Evolutionary conservation across 2,113 vertebrate species (phyloP), one percentile per base, ranked within the genome.

Genomic region (Macrotis lagotis): DNA sequence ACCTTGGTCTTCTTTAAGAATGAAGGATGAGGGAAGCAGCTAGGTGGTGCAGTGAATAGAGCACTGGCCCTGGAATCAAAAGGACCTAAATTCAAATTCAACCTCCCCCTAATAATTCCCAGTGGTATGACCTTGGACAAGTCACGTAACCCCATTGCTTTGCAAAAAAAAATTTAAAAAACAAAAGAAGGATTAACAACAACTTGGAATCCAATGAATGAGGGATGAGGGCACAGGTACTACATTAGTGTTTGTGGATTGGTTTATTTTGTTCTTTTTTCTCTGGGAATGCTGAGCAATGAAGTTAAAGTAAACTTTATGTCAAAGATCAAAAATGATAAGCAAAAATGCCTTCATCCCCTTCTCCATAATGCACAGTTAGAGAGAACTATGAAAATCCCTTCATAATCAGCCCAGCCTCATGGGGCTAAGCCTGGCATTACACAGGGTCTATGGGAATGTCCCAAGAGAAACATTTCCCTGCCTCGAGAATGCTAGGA

Each of bases 401-500:
- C 96, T 97, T 97, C 92, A 92, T 97, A 96, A 97, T 96, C 96
- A 94, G 91, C 95, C 96, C 97, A 96, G 51, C 94, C 51, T 95
- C 95, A 74, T 0, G 88, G 96, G 96, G 95, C 97, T 93, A 88
- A 96, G 98, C 96, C n/a, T 88, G 95, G 94, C 96, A 96, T 96
- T 97, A 95, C 96, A 96, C 91, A 97, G 91, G 53, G 97, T 96
- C 96, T 97, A 97, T 98, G 98, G 98, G 98, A 98, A 98, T 94
- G 96, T 95, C 97, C 96, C 89, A 66, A 91, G 95, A 97, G 97
- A 93, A 98, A 94, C 89, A 89, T 92, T 98, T 98, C 96, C 66
- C 94, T 96, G 95, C 97, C 90, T 93, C 97, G 98, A 98, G 99
- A 99, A 99, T 99, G 98, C 95, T 88, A 83, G 98, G 94, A 98